phyloP scores from a whole-genome alignment of 2,888 invertebrate species.

The Lycaena phlaeas region DNA sequence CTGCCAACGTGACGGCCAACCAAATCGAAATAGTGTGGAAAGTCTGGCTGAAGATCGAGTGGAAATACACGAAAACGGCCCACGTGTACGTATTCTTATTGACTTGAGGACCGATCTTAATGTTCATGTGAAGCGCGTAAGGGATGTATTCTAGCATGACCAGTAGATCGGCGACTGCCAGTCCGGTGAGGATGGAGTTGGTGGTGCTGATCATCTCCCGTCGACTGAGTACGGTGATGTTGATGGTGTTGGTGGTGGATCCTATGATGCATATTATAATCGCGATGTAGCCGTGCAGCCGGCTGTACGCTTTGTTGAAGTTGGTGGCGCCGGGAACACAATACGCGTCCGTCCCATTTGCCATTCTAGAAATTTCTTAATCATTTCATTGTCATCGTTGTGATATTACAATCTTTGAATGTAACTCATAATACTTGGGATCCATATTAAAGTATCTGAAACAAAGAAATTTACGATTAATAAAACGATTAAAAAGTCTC shows the following conservation, averaged over 20 bases:
- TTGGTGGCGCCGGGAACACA: slow-evolving; percentile 73
- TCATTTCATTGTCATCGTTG: slow-evolving; percentile 21
- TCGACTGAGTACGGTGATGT: slow-evolving; percentile 90
- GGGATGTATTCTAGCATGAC: slow-evolving; percentile 97
- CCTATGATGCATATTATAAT: slow-evolving; percentile 91
- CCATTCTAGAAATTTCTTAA: slow-evolving; percentile 25
- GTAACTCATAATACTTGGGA: neutral
- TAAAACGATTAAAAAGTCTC: too few species aligned
- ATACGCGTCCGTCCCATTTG: slow-evolving; percentile 57
- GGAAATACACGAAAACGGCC: slow-evolving; percentile 90
- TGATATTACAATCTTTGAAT: slow-evolving; percentile 3
- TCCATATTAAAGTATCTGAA: slow-evolving; percentile 14
- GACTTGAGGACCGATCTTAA: slow-evolving; percentile 72
- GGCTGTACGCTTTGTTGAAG: slow-evolving; percentile 78
- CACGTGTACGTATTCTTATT: slow-evolving; percentile 78
- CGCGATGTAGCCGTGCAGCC: slow-evolving; percentile 88
- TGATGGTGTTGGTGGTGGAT: slow-evolving; percentile 91
- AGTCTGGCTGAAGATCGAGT: slow-evolving; percentile 91
- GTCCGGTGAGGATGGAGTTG: slow-evolving; percentile 90
- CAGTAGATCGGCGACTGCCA: slow-evolving; percentile 93
- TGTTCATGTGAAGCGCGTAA: slow-evolving; percentile 86
- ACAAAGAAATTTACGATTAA: too few species aligned
- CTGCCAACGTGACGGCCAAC: slow-evolving; percentile 91
- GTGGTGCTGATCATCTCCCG: slow-evolving; percentile 94
- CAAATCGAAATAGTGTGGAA: slow-evolving; percentile 94